Evolutionary conservation across 2,113 vertebrate species (phyloP).

Genomic region (Axis porcinus): DNA sequence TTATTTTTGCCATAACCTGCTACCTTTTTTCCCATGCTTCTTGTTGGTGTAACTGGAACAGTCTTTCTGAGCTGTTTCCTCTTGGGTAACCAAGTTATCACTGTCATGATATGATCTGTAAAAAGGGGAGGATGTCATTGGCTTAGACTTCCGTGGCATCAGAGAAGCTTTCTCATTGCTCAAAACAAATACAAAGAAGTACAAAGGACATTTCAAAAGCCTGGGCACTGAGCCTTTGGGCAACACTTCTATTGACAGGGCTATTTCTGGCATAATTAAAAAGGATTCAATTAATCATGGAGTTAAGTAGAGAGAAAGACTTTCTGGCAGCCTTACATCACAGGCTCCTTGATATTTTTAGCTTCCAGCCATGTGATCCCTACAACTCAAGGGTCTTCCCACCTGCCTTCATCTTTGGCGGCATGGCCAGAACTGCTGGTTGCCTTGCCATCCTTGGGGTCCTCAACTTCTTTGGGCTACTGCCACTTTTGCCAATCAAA

Average conservation of each 20-base stretch:
- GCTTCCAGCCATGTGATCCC: neutral
- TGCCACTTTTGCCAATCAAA: neutral
- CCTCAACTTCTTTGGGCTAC: neutral
- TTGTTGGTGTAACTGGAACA: neutral
- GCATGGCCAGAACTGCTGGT: neutral
- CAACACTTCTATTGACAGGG: slow-evolving; percentile 42
- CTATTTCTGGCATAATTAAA: slow-evolving; percentile 59
- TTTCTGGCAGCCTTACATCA: neutral
- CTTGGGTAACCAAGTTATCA: neutral
- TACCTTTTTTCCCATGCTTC: neutral
- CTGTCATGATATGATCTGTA: neutral
- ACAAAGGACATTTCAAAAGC: slow-evolving; percentile 45
- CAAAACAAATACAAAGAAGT: slow-evolving; percentile 46
- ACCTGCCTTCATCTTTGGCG: neutral
- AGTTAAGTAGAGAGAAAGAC: slow-evolving; percentile 42
- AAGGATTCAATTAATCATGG: slow-evolving; percentile 53
- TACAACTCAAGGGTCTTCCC: neutral
- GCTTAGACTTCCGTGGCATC: neutral
- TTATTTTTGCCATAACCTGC: neutral
- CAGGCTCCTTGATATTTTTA: neutral
- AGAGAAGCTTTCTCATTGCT: slow-evolving; percentile 36
- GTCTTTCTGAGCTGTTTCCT: neutral
- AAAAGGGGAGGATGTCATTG: neutral
- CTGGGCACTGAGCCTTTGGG: slow-evolving; percentile 1
- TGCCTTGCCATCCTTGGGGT: neutral